A percentile compares a stretch with the other conserved stretches of the same genome.
These are phyloP conservation scores for Paracanthobrama guichenoti DNA, from an alignment of 2,113 vertebrate species.

Conservation along the genomic window DNA sequence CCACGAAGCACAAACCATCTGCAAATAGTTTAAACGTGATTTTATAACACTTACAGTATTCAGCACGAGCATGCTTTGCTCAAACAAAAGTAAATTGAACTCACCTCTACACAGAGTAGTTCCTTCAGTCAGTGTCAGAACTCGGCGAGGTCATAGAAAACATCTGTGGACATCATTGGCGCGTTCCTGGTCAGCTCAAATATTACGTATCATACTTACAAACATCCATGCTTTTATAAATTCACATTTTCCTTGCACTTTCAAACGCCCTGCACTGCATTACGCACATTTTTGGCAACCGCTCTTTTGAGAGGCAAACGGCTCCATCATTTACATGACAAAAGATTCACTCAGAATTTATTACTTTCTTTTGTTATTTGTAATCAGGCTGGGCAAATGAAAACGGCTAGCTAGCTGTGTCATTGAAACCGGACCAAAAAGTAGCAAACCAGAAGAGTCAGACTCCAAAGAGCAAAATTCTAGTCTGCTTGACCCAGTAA, in stretches of 20 bases:
- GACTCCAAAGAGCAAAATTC: background rate
- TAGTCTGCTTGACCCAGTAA: background rate
- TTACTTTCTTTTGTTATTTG: constrained; percentile 22
- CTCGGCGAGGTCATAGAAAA: background rate
- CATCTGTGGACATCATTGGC: constrained; percentile 6
- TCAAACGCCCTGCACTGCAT: constrained; percentile 4
- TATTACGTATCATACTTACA: background rate
- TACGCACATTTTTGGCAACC: background rate
- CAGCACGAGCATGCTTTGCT: background rate
- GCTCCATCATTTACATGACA: constrained; percentile 69
- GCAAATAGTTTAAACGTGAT: background rate
- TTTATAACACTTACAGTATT: background rate
- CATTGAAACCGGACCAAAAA: background rate
- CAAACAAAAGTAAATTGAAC: background rate
- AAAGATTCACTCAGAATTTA: constrained; percentile 60
- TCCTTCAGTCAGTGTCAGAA: background rate
- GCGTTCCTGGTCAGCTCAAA: background rate
- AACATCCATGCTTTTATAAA: constrained; percentile 12
- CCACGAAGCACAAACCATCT: background rate
- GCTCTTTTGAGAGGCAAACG: constrained; percentile 24
- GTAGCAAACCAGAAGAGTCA: no score
- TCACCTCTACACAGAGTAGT: background rate
- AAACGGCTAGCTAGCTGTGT: background rate
- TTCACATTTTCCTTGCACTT: constrained; percentile 29
- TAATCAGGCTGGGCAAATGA: constrained; percentile 10